Base-by-base conservation (phyloP, 2,797 vertebrate species). In the Ammospiza maritima region DNA sequence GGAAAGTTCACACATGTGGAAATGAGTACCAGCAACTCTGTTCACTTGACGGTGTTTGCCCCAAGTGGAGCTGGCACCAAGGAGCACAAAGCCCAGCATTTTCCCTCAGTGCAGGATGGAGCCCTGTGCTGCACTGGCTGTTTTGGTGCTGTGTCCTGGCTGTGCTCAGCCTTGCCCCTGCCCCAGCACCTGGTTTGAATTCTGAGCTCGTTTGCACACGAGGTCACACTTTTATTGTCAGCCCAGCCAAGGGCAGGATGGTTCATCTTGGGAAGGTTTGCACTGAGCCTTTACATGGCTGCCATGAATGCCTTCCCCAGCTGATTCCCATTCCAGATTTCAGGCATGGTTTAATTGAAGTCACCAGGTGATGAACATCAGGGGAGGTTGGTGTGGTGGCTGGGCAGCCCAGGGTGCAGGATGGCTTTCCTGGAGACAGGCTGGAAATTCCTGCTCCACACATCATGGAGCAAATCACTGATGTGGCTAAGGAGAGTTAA, bases 201-300 rank as follows among this genome's bases (percentile, higher is more conserved):
- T 98, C 97, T 97, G 97, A 97, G 88, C 97, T 97, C 95, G 15
- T 98, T 98, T 98, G 96, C 96, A 96, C 97, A 96, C 97, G 97
- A 97, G 97, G 98, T 98, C 98, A 98, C 98, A 94, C 88, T 95
- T 91, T 80, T 96, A 96, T 97, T 98, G 97, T 98, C 98, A 98
- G 97, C 94, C 85, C 60, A 1, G 96, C n/a, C 77, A 97, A 97
- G 98, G 97, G 98, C 96, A 97, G 89, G 96, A 97, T 88, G 93
- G 98, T 97, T 98, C 93, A 48, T 93, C 96, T 96, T 76, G 96
- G 96, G 97, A 96, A 97, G 97, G 96, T 96, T 97, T 51, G 76
- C 95, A 64, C 88, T 96, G 96, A 97, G 96, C 95, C 96, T 96
- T 97, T 80, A 64, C 96, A 85, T 91, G 36, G 91, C 94, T 96